Conservation (phyloP, 1,140 invertebrate genomes). For the Apocrypta bakeri region DNA sequence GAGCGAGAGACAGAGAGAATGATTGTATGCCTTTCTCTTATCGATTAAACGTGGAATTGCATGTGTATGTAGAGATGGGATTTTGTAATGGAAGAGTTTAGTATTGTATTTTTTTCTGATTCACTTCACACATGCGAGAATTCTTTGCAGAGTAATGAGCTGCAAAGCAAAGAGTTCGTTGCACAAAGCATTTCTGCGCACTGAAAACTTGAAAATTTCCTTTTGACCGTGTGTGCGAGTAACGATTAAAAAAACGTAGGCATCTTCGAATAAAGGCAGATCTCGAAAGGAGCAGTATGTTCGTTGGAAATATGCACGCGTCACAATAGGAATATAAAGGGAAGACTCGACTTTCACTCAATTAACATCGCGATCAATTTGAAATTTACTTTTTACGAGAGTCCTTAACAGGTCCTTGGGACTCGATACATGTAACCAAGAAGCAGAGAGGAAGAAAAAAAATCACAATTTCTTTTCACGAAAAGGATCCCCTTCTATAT, state of each 20-base stretch:
- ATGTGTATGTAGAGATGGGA: background rate
- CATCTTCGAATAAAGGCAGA: background rate
- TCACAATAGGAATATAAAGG: slow-evolving; percentile 32
- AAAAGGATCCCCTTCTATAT: slow-evolving; percentile 35
- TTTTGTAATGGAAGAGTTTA: background rate
- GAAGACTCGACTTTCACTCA: slow-evolving; percentile 50
- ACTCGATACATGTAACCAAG: slow-evolving; percentile 21
- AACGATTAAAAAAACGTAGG: background rate
- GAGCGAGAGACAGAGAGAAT: background rate
- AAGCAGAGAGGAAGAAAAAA: slow-evolving; percentile 45
- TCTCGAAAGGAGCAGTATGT: slow-evolving; percentile 28
- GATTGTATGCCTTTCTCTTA: slow-evolving; percentile 6
- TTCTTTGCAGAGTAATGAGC: background rate
- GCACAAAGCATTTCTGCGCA: too few relatives aligned
- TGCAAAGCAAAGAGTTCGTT: background rate
- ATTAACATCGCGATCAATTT: slow-evolving; percentile 50
- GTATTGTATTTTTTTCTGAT: background rate
- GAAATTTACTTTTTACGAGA: slow-evolving; percentile 47
- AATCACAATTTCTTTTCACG: slow-evolving; percentile 46
- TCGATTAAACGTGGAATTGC: background rate
- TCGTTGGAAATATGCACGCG: slow-evolving; percentile 8
- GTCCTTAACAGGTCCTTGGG: slow-evolving; percentile 35
- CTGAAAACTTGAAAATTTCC: background rate
- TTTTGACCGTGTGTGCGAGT: background rate
- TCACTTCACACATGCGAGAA: background rate